A percentile compares a stretch with the other conserved stretches of the same genome.
Evolutionary conservation across 53 echinoderm and acorn worm species (phyloP).

Genomic region (Glandiceps talaboti): DNA sequence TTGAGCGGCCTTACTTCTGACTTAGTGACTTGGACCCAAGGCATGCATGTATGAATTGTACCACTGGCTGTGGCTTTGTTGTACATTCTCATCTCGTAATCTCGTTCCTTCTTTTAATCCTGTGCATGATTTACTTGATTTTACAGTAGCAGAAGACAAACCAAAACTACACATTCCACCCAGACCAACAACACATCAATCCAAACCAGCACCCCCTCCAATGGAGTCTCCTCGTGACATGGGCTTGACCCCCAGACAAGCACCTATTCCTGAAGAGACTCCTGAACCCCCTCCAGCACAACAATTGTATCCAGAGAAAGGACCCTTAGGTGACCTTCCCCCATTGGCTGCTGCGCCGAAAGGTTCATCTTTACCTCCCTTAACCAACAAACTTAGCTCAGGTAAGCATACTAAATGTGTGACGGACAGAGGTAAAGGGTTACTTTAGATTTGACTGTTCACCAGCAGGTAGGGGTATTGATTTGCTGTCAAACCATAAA

Average conservation of each 20-base stretch:
- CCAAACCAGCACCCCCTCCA: background rate
- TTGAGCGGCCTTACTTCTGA: too few relatives aligned
- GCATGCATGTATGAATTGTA: too few relatives aligned
- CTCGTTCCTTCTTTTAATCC: too few relatives aligned
- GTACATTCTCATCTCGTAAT: too few relatives aligned
- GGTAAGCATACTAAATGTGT: background rate
- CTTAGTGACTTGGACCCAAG: too few relatives aligned
- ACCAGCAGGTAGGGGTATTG: too few relatives aligned
- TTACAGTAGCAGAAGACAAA: background rate
- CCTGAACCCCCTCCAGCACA: background rate
- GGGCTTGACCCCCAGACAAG: background rate
- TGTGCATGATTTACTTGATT: too few relatives aligned
- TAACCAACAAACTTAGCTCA: background rate
- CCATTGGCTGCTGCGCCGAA: background rate
- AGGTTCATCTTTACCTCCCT: background rate
- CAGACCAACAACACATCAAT: background rate
- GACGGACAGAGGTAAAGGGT: background rate
- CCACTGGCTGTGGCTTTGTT: too few relatives aligned
- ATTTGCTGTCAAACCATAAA: too few relatives aligned
- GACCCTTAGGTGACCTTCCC: background rate
- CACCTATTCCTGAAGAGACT: background rate
- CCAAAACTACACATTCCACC: background rate
- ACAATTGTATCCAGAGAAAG: background rate
- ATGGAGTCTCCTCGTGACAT: background rate
- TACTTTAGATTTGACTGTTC: too few relatives aligned